These are phyloP conservation scores for Neodiprion lecontei DNA, from an alignment of 1,140 invertebrate species.

Conservation along the genomic window DNA sequence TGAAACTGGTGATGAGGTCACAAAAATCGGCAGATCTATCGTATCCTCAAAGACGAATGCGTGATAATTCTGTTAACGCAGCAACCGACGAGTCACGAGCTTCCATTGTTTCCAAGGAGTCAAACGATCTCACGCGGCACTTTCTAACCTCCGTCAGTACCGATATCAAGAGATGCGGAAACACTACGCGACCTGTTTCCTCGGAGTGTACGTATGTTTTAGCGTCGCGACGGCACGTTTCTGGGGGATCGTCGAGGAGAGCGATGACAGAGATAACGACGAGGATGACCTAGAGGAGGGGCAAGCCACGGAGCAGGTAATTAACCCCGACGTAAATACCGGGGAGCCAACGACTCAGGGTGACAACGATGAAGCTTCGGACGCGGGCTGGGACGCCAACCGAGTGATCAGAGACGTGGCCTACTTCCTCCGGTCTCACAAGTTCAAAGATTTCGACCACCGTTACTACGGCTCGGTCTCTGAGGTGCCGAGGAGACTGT, in stretches of 20 bases:
- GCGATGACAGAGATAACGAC: constrained; percentile 6
- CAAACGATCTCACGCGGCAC: not conserved
- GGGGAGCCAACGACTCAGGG: constrained; percentile 34
- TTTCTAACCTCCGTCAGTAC: not conserved
- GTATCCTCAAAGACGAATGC: too few species aligned
- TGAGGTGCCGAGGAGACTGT: constrained; percentile 46
- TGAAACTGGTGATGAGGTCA: too few species aligned
- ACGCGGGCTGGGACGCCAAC: constrained; percentile 39
- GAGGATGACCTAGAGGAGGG: constrained; percentile 28
- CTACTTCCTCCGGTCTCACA: constrained; percentile 67
- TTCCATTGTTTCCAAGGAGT: not conserved
- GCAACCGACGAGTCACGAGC: not conserved
- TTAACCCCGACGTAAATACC: constrained; percentile 39
- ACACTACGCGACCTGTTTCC: not conserved
- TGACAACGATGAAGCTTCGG: constrained; percentile 23
- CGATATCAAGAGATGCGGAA: not conserved
- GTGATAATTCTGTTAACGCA: too few species aligned
- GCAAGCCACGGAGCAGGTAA: constrained; percentile 39
- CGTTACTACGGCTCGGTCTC: constrained; percentile 50
- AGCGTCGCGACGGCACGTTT: not conserved
- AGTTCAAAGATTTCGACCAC: constrained; percentile 70
- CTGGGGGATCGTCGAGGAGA: constrained; percentile 2
- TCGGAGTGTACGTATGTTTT: not conserved
- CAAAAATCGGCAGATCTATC: too few species aligned
- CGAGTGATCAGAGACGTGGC: constrained; percentile 63